Percentiles rank a stretch among this genome's conserved stretches.
Evolutionary conservation across 2,888 invertebrate species (phyloP).

Genomic region (Himalopsyche tibetana): DNA sequence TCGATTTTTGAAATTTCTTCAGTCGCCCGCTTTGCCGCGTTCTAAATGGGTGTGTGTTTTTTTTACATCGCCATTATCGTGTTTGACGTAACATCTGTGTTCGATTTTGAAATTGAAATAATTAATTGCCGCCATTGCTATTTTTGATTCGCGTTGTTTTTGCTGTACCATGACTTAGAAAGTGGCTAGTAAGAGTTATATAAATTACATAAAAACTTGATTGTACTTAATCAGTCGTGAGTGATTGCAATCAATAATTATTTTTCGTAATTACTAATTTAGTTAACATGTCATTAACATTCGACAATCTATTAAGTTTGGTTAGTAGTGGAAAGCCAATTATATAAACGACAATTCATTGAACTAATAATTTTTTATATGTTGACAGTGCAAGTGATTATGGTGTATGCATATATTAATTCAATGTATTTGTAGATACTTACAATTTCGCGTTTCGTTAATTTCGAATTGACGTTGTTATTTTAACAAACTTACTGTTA

Average conservation of each 20-base stretch:
- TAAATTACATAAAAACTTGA: conserved; percentile 34
- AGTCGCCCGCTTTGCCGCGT: conserved; percentile 23
- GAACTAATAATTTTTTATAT: no score
- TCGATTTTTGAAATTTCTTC: conserved; percentile 40
- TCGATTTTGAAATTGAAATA: background rate
- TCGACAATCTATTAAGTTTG: no score
- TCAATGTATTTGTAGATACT: no score
- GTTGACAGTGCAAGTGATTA: no score
- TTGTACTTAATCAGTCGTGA: conserved; percentile 1
- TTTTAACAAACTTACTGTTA: no score
- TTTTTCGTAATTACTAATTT: background rate
- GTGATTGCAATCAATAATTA: conserved; percentile 36
- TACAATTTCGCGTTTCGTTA: no score
- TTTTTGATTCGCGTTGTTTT: conserved; percentile 20
- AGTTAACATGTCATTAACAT: background rate
- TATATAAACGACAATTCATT: no score
- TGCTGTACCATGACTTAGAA: conserved; percentile 27
- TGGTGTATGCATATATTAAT: no score
- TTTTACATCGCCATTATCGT: background rate
- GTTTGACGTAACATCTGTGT: conserved; percentile 32
- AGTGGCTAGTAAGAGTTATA: background rate
- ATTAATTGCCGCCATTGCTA: conserved; percentile 14
- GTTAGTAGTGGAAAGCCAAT: no score
- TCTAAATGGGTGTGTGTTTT: conserved; percentile 20
- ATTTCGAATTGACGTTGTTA: no score